Evolutionary conservation across 2,888 invertebrate species (phyloP).

Genomic region (Saturnia pavonia): DNA sequence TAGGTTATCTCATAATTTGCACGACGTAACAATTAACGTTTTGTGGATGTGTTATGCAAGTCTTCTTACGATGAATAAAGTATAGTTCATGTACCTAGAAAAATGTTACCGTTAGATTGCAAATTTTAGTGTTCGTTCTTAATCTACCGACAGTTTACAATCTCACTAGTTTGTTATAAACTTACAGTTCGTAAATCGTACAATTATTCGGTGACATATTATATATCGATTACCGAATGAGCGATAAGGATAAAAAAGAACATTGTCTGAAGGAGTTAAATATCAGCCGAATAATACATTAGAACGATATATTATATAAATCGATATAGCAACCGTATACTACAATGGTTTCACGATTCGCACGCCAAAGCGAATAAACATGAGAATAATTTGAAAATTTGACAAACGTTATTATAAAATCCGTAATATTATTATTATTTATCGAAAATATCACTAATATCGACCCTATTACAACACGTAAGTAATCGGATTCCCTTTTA

Average conservation of each 20-base stretch:
- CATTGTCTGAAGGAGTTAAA: background rate
- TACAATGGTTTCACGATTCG: constrained; percentile 35
- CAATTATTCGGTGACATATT: too few species aligned
- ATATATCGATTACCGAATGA: too few species aligned
- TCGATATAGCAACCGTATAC: constrained; percentile 14
- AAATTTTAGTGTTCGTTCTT: too few species aligned
- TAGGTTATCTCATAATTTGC: too few species aligned
- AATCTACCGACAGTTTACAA: too few species aligned
- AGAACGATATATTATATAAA: constrained; percentile 11
- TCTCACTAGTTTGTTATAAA: too few species aligned
- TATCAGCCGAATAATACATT: background rate
- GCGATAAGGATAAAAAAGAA: background rate
- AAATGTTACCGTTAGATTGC: too few species aligned
- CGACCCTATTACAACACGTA: constrained; percentile 25
- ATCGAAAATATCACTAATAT: constrained; percentile 24
- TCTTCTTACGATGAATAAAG: too few species aligned
- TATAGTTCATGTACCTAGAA: too few species aligned
- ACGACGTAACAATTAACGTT: too few species aligned
- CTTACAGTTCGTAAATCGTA: too few species aligned
- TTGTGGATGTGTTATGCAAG: too few species aligned
- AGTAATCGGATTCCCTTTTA: constrained; percentile 30
- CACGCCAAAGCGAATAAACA: constrained; percentile 52
- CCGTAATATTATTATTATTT: constrained; percentile 29
- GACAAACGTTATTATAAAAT: constrained; percentile 32
- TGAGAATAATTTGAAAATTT: constrained; percentile 39